Evolutionary conservation across 2,113 vertebrate genomes (phyloP), one percentile per base, ranked within the genome.

Genomic region (Gymnocephalus cernua): DNA sequence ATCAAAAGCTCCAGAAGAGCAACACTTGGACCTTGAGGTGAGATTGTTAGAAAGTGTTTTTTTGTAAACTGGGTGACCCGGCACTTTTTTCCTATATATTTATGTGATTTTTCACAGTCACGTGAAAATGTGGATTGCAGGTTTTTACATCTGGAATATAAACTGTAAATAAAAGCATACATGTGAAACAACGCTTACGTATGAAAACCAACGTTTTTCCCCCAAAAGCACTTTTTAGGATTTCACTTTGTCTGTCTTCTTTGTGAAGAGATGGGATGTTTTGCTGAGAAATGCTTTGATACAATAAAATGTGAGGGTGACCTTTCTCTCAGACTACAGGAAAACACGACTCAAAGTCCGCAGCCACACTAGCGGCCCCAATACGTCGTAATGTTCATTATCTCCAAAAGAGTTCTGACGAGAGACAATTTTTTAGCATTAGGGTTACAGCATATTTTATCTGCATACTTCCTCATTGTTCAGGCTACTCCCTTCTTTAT

Each of bases 331-430:
- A 62, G 35, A 9, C 32, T 53, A 23, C 8, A 53, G 18, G 14
- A 21, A 45, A 19, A 25, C 38, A 38, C 27, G 15, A 35, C 53
- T 25, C 8, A 14, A 9, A 25, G 7, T 38, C 15, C 15, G 45
- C 12, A 68, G 38, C 23, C 18, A 79, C 29, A 1, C 41, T 2
- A 74, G 74, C 27, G 2, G 2, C 57, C 41, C 56, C 63, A 58
- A 74, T 63, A 70, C 27, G 29, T 21, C 54, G 29, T 9, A 23
- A 13, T 8, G 32, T 12, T 68, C 10, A 70, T 44, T 71, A 80
- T 44, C 4, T 35, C 21, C 58, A 16, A 45, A 18, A 66, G 64
- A 74, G 4, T 58, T 19, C 44, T 15, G 18, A 23, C 7, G 8
- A 47, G 23, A 73, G 27, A 16, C 4, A 5, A 15, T 45, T 57